Percentiles rank a stretch among this genome's conserved stretches.
phyloP scores from a whole-genome alignment of 2,888 invertebrate genomes.

The Chironomus tentans region DNA sequence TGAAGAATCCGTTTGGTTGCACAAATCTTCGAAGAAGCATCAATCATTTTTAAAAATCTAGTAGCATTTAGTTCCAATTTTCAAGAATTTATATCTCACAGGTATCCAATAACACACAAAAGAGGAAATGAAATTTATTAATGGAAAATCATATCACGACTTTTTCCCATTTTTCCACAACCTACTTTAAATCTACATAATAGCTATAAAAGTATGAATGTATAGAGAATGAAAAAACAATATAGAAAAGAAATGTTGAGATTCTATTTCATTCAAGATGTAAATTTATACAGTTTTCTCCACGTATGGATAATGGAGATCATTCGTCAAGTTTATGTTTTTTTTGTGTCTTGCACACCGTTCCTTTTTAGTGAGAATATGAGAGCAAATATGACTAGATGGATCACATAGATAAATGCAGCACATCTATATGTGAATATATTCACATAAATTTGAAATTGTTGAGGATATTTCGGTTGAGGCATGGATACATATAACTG shows the following conservation, averaged over 20 bases:
- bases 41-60: constrained; percentile 32
- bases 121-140: neutral
- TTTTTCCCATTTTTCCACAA: constrained; percentile 17
- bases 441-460: too few species aligned
- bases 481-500: too few species aligned
- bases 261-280: neutral
- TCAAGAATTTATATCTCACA: too few species aligned
- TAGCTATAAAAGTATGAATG: too few species aligned
- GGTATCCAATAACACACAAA: constrained; percentile 42
- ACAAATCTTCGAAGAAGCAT: constrained; percentile 55
- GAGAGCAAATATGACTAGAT: neutral
- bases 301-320: constrained; percentile 24
- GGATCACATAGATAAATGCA: neutral
- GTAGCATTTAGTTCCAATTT: too few species aligned
- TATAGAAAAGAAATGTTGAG: neutral
- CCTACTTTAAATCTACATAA: neutral
- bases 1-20: constrained; percentile 53
- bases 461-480: too few species aligned
- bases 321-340: constrained; percentile 26
- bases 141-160: constrained; percentile 25
- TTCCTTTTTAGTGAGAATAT: too few species aligned
- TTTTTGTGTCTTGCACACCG: neutral
- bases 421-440: too few species aligned
- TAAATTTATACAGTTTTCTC: constrained; percentile 15
- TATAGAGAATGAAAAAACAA: too few species aligned